These are phyloP conservation scores for Mallateleia sp. DNA, from an alignment of 2,888 invertebrate species.

Conservation along the genomic window DNA sequence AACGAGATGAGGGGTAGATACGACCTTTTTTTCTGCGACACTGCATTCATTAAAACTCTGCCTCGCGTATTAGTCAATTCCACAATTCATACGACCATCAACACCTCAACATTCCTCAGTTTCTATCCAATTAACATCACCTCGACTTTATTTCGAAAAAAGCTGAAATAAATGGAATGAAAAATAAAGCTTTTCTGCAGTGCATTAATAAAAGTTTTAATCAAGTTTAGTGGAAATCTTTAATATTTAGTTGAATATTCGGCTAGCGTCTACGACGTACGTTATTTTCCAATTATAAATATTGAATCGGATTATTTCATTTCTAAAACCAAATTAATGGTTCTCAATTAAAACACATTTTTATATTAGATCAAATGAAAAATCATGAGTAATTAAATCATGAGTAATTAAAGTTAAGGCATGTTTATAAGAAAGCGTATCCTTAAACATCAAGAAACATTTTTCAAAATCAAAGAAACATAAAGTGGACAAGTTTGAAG, in stretches of 20 bases:
- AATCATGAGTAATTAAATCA: too few relatives aligned
- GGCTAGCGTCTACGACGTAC: too few relatives aligned
- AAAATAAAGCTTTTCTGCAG: slow-evolving; percentile 9
- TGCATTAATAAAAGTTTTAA: neutral
- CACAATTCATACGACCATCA: slow-evolving; percentile 29
- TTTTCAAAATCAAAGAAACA: too few relatives aligned
- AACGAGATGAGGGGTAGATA: slow-evolving; percentile 52
- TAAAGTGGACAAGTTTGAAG: too few relatives aligned
- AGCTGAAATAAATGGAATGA: neutral
- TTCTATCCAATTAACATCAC: slow-evolving; percentile 34
- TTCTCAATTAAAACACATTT: too few relatives aligned
- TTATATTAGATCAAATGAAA: too few relatives aligned
- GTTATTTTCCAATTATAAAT: too few relatives aligned
- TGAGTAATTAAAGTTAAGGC: too few relatives aligned
- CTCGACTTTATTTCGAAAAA: neutral
- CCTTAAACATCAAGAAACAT: too few relatives aligned
- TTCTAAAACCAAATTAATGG: too few relatives aligned
- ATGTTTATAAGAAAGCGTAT: too few relatives aligned
- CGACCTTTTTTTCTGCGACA: slow-evolving; percentile 31
- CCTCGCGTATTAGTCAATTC: slow-evolving; percentile 43
- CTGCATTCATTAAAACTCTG: slow-evolving; percentile 56
- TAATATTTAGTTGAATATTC: neutral
- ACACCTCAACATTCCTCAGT: slow-evolving; percentile 23
- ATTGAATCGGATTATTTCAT: too few relatives aligned
- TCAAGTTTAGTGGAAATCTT: neutral